Percentiles rank a stretch among this genome's conserved stretches.
Evolutionary conservation across 2,113 vertebrate species (phyloP).

Genomic region (Chionodraco myersi): DNA sequence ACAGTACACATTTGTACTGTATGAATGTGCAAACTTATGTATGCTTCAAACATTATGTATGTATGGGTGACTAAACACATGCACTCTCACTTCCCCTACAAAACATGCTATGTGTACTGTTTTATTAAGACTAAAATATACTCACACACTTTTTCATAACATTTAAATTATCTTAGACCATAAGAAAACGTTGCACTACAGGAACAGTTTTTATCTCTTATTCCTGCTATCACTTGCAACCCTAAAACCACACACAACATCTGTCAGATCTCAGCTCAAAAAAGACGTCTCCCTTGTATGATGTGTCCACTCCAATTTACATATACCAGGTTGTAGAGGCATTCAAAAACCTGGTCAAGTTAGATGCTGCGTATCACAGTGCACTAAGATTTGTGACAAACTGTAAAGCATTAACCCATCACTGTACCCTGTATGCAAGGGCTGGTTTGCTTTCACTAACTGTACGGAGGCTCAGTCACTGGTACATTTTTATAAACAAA

Average conservation of each 20-base stretch:
- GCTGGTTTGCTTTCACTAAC: no score
- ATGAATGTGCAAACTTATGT: no score
- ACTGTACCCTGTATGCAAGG: no score
- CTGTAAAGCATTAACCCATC: no score
- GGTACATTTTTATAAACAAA: no score
- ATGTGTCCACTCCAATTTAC: neutral
- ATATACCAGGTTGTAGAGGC: neutral
- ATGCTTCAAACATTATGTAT: no score
- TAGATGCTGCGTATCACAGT: no score
- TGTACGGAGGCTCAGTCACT: no score
- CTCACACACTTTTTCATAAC: neutral
- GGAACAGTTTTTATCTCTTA: neutral
- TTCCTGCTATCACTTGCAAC: neutral
- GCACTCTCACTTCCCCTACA: neutral
- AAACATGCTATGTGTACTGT: neutral
- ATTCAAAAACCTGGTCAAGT: neutral
- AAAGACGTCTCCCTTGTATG: neutral
- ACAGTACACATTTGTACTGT: neutral
- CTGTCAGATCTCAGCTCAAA: neutral
- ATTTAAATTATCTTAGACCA: neutral
- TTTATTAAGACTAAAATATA: neutral
- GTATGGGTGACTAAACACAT: neutral
- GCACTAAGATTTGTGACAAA: no score
- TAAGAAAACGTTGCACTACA: neutral
- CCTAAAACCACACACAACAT: neutral